These are phyloP conservation scores for Plutomurus gul DNA, from an alignment of 1,140 invertebrate genomes.

Conservation along the genomic window DNA sequence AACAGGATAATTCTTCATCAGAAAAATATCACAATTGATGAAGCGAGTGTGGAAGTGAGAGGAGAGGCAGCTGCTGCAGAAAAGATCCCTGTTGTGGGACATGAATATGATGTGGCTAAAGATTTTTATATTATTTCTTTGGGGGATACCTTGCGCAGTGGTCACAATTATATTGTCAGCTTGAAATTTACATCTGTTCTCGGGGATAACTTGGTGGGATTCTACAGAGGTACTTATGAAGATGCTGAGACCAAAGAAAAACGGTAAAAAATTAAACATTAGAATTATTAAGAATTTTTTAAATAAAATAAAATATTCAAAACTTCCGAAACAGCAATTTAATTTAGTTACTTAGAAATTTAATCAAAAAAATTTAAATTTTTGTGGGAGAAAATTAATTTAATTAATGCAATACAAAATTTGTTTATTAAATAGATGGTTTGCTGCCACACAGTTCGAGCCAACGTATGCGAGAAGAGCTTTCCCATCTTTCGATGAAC, in stretches of 20 bases:
- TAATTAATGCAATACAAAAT: constrained; percentile 39
- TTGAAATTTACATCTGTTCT: constrained; percentile 39
- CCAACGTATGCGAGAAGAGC: constrained; percentile 67
- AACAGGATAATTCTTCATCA: constrained; percentile 78
- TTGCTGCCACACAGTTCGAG: constrained; percentile 87
- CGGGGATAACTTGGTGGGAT: constrained; percentile 66
- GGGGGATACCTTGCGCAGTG: not conserved
- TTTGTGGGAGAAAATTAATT: not conserved
- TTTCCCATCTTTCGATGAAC: constrained; percentile 94
- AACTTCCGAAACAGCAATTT: not conserved
- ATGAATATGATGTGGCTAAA: constrained; percentile 43
- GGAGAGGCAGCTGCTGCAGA: too few relatives aligned
- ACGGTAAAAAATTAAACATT: constrained; percentile 54
- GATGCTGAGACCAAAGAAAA: constrained; percentile 67
- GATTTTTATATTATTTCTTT: constrained; percentile 49
- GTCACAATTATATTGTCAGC: constrained; percentile 38
- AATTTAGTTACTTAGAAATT: not conserved
- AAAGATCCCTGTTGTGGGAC: not conserved
- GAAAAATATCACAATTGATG: constrained; percentile 67
- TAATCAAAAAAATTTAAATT: not conserved
- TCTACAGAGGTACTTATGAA: constrained; percentile 84
- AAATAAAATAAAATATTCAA: not conserved
- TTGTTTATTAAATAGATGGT: constrained; percentile 66
- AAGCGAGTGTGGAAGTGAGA: constrained; percentile 59
- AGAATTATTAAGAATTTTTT: not conserved